Percentiles rank a stretch among this genome's conserved stretches.
Conservation (phyloP, 2,888 invertebrate species). For the Melieria crassipennis region DNA sequence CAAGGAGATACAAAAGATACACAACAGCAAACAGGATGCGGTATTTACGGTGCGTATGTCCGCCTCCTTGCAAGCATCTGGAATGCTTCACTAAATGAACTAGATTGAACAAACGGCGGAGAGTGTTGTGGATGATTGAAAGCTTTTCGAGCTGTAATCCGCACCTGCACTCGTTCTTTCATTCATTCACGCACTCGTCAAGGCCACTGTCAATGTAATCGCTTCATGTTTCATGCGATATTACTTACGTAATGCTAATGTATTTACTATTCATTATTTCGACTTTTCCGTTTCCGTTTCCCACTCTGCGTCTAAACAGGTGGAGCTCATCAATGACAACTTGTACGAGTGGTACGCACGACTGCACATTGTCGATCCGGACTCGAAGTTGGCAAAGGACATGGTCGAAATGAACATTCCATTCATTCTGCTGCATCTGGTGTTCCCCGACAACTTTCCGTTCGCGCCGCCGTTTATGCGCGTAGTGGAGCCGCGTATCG, state of each 20-base stretch:
- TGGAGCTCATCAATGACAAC: constrained; percentile 86
- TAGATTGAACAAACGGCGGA: too few species aligned
- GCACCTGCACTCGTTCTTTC: not conserved
- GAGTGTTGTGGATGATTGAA: too few species aligned
- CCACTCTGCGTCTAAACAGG: constrained; percentile 61
- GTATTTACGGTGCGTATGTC: constrained; percentile 73
- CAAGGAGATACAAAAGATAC: constrained; percentile 80
- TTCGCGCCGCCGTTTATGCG: constrained; percentile 89
- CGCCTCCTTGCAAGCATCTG: not conserved
- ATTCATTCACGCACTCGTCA: not conserved
- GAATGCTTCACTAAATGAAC: too few species aligned
- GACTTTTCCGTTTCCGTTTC: too few species aligned
- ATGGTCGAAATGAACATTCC: constrained; percentile 80
- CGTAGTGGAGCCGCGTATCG: constrained; percentile 82
- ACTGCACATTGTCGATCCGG: constrained; percentile 82
- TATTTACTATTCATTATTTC: not conserved
- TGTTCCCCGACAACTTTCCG: constrained; percentile 89
- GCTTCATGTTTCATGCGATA: not conserved
- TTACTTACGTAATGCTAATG: not conserved
- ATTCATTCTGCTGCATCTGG: constrained; percentile 80
- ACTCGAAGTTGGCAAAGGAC: constrained; percentile 84
- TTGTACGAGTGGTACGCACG: constrained; percentile 89
- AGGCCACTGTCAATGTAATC: not conserved
- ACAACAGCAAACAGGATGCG: constrained; percentile 76
- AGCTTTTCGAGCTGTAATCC: too few species aligned